Base-by-base conservation (phyloP, 2,797 vertebrate species). In the Lacerta bilineata region DNA sequence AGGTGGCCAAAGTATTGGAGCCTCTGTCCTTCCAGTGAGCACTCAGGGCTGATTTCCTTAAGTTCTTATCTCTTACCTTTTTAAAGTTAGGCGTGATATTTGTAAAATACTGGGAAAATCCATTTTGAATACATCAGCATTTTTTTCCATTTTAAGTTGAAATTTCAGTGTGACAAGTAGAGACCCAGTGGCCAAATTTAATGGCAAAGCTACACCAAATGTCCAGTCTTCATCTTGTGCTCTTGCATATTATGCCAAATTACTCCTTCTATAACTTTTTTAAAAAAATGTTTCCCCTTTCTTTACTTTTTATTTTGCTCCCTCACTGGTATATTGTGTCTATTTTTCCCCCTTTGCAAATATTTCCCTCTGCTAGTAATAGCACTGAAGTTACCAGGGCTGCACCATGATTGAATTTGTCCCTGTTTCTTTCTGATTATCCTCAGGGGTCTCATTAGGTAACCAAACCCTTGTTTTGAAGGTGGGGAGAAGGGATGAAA, bases 391-490 rank as follows among this genome's bases (percentile, higher is more conserved):
- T 69, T 79, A 75, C 76, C 39, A 29, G 17, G 39, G 61, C 72
- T 87, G 61, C 81, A 50, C 43, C 61, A 86, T 77, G 61, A 59
- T 23, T 9, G 76, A 89, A 76, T 64, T 78, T 82, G 78, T 83
- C 89, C 80, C 83, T 88, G 72, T 80, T 46, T 88, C 77, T 82
- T 33, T 7, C n/a, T 93, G 81, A 82, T 91, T 89, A 90, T 93
- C 82, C 94, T 90, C 91, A 93, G 86, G 82, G 93, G 80, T 75
- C 91, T 95, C 90, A 89, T 93, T 93, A 94, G 86, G 91, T 66
- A 68, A 90, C 76, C 95, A 92, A 95, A 92, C 94, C 86, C 85
- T 92, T 82, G 82, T 20, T 55, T 27, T 79, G 80, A 89, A 90
- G 92, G 74, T 83, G 91, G 94, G 90, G 82, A 92, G 87, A 95